Evolutionary conservation across 2,797 vertebrate species (phyloP).

Genomic region (Nyctalus aviator): DNA sequence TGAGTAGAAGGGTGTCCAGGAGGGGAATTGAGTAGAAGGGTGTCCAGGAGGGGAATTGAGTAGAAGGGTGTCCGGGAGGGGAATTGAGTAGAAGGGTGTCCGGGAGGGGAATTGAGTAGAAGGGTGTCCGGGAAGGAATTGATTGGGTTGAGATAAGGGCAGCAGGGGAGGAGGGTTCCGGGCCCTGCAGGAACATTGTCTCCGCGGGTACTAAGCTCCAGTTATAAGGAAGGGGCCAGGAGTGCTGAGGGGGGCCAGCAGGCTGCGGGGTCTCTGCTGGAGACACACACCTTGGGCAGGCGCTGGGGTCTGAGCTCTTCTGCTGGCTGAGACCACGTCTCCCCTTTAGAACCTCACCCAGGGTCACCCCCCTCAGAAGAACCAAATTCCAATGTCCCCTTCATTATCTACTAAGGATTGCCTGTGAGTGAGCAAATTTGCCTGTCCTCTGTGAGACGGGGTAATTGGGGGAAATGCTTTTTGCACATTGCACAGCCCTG

Average conservation of each 20-base stretch:
- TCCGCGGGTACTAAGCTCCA: not conserved
- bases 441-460: not conserved
- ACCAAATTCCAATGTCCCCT: not conserved
- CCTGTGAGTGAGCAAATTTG: fast-evolving
- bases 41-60: too few relatives aligned
- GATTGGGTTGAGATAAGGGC: not conserved
- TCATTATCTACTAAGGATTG: not conserved
- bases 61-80: not conserved
- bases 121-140: not conserved
- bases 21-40: too few relatives aligned
- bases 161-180: not conserved
- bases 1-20: too few relatives aligned
- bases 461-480: too few relatives aligned
- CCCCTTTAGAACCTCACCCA: not conserved
- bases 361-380: not conserved
- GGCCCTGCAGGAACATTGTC: not conserved
- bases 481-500: not conserved
- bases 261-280: not conserved
- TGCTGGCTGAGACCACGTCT: not conserved
- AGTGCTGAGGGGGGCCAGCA: not conserved
- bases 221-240: not conserved
- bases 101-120: not conserved
- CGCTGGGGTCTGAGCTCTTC: not conserved
- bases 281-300: not conserved
- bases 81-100: not conserved